Evolutionary conservation across 1,140 invertebrate species (phyloP), one percentile per base, ranked within the genome.

Genomic region (Calephelis virginiensis): DNA sequence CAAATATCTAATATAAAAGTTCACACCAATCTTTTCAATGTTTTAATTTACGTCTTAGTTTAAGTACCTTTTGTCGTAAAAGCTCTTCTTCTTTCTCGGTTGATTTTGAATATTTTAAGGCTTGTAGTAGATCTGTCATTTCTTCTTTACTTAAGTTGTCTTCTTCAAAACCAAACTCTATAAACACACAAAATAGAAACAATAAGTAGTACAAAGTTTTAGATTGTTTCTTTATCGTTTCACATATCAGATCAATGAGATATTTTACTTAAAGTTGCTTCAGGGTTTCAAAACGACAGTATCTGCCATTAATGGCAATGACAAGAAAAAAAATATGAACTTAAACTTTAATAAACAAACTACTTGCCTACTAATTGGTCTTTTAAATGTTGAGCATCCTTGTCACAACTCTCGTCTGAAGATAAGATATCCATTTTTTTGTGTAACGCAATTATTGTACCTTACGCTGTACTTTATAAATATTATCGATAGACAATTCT

Each of bases 121-220:
- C 90, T 72, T 82, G 86, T n/a, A 91, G 65, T 45, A 92, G 70
- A 75, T 92, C 85, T 53, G 67, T 66, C 89, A 92, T 92, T 74
- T 92, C 90, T 69, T 91, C 83, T 76, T 87, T 88, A 64, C 76
- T 83, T 59, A 92, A 81, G 72, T 90, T 86, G 64, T 85, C 85
- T 75, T 92, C 90, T 63, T 82, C 81, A 46, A 92, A 75, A 46
- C 88, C 89, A 80, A 81, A 87, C 65, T 88, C 90, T 92, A 74
- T 46, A 82, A 79, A 64, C 72, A 59, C 66, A 63, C 47, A 66
- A 64, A 46, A 66, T 28, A 14, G 68, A 8, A 38, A 56, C 17
- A 64, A 17, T 49, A 6, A 46, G 38, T 47, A 62, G 40, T 43
- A 43, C 40, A 1, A 43, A 43, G 8, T 43, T 9, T 7, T 7